A percentile compares a stretch with the other conserved stretches of the same genome.
phyloP scores from a whole-genome alignment of 1,140 invertebrate species.

The Drosophila serrata region DNA sequence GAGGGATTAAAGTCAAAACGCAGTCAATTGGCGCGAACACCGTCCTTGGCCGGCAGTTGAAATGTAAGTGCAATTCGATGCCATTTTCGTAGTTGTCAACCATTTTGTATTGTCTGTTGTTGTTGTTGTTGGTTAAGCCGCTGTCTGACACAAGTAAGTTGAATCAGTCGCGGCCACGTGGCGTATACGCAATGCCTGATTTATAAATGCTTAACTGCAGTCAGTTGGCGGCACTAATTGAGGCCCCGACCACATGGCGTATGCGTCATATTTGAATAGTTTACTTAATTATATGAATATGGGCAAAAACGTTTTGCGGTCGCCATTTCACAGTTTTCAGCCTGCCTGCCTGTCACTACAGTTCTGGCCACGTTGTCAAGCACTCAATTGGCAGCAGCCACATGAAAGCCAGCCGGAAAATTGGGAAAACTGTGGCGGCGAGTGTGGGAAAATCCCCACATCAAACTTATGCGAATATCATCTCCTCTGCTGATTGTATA shows the following conservation, averaged over 20 bases:
- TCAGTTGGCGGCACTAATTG: constrained; percentile 56
- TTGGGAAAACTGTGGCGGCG: constrained; percentile 11
- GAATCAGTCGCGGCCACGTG: constrained; percentile 54
- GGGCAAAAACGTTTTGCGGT: constrained; percentile 54
- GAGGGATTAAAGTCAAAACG: constrained; percentile 34
- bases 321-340: constrained; percentile 2
- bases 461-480: constrained; percentile 21
- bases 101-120: no score
- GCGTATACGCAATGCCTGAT: constrained; percentile 62
- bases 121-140: constrained; percentile 32
- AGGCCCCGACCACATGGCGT: constrained; percentile 67
- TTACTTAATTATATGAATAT: constrained; percentile 69
- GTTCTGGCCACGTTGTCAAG: constrained; percentile 13
- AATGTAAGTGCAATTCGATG: no score
- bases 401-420: constrained; percentile 40
- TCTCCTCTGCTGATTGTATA: no score
- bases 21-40: constrained; percentile 31
- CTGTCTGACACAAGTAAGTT: constrained; percentile 44
- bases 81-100: no score
- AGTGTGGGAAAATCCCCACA: not conserved
- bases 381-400: constrained; percentile 24
- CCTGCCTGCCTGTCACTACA: constrained; percentile 11
- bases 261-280: constrained; percentile 76
- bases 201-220: constrained; percentile 39
- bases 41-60: constrained; percentile 22